A percentile compares a stretch with the other conserved stretches of the same genome.
Conservation (phyloP, 2,113 vertebrate species). For the Tapirus terrestris region DNA sequence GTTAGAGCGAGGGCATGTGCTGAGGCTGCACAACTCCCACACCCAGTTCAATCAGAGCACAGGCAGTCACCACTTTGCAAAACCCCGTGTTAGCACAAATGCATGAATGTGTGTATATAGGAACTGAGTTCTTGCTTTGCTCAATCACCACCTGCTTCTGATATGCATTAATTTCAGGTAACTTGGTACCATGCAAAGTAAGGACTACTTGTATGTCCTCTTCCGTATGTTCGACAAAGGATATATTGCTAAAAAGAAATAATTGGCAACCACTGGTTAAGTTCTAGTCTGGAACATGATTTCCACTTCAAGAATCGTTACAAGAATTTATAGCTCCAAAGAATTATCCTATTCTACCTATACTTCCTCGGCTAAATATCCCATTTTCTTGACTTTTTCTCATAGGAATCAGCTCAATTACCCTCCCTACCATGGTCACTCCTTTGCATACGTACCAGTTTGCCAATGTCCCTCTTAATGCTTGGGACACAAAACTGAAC, state of each 20-base stretch:
- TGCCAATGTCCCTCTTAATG: background rate
- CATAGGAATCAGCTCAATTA: background rate
- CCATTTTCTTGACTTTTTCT: background rate
- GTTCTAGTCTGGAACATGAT: background rate
- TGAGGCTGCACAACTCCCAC: background rate
- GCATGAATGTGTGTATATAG: rapidly evolving
- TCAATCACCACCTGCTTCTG: background rate
- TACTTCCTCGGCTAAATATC: rapidly evolving
- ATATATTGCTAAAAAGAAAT: no score
- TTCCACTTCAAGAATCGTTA: background rate
- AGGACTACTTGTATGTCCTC: background rate
- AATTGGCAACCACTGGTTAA: background rate
- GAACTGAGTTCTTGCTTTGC: background rate
- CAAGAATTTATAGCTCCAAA: background rate
- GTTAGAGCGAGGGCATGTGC: rapidly evolving
- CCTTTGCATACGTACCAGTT: background rate
- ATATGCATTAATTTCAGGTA: background rate
- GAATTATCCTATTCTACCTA: background rate
- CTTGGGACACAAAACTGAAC: background rate
- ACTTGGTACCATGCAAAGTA: no score
- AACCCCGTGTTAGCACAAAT: background rate
- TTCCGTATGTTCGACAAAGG: background rate
- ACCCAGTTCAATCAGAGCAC: rapidly evolving
- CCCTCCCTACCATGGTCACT: rapidly evolving
- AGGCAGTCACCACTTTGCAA: rapidly evolving